These are phyloP conservation scores for Mystacides longicornis DNA, from an alignment of 2,888 invertebrate species.

Conservation along the genomic window DNA sequence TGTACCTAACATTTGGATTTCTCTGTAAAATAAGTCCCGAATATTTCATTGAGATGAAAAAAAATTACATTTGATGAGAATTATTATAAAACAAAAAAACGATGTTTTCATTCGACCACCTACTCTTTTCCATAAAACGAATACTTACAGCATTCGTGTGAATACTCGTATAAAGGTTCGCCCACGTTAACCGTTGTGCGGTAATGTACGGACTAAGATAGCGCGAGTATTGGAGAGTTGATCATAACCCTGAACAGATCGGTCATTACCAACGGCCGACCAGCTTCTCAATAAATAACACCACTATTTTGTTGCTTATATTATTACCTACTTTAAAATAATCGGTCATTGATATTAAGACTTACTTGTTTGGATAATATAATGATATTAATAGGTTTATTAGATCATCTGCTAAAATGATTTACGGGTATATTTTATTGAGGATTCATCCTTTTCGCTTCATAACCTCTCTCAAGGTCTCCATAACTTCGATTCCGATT, in stretches of 20 bases:
- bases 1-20: no score
- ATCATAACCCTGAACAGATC: constrained; percentile 14
- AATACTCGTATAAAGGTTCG: not conserved
- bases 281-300: not conserved
- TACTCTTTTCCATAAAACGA: not conserved
- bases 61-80: not conserved
- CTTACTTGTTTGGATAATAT: constrained; percentile 16
- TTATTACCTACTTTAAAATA: not conserved
- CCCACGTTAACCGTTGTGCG: not conserved
- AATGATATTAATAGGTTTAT: no score
- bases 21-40: no score
- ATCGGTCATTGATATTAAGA: constrained; percentile 16
- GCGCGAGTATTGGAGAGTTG: not conserved
- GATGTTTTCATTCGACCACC: not conserved
- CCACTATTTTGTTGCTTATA: not conserved
- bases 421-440: no score
- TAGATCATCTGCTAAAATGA: no score
- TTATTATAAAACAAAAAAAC: not conserved
- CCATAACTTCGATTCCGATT: no score
- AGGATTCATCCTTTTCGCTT: no score
- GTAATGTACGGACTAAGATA: no score
- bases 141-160: not conserved
- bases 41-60: no score
- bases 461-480: no score
- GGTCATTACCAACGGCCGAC: constrained; percentile 19